Evolutionary conservation across 2,888 invertebrate genomes (phyloP), one percentile per base, ranked within the genome.

Genomic region (Cyrtodaria siliqua): DNA sequence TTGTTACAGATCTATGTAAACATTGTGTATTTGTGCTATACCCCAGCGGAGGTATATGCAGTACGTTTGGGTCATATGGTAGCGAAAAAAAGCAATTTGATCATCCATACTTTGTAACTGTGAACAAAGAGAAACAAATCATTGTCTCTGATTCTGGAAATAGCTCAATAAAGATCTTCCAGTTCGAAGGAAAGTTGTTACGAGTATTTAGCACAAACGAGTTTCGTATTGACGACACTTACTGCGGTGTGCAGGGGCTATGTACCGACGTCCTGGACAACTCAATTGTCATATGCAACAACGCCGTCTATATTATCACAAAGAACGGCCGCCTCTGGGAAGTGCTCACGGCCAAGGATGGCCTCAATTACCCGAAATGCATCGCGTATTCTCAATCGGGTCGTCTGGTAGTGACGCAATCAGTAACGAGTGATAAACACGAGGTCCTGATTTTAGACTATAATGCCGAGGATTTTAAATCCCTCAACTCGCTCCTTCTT

Each of bases 301-400:
- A 80, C 29, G 85, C 87, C 27, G 86, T 90, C 29, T 91, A 89
- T 71, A 87, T 91, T 40, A 69, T 90, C 27, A 89, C 90, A 23
- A 88, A 87, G 73, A 90, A 89, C 56, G 91, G 91, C 9, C 86
- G 91, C 16, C 82, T 91, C 2, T 91, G 91, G 91, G 91, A 91
- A 60, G 86, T 90, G 29, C 61, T 91, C 44, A 86, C 90, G 14
- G 77, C 89, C 16, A 84, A 84, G 44, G 91, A 91, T 53, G 90
- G 90, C 12, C 76, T 91, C 3, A 86, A 85, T 44, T 86, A 87
- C 59, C 91, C 91, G 4, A 89, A 87, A 77, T 89, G 88, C 68
- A 75, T 91, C 33, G 86, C 89, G 24, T 89, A 83, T 72, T 87
- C 89, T 23, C 69, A 78, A 18, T 70, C 83, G 14, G 89, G 90